These are phyloP conservation scores for Anagyrus pseudococci DNA, from an alignment of 2,888 invertebrate species.

Conservation along the genomic window DNA sequence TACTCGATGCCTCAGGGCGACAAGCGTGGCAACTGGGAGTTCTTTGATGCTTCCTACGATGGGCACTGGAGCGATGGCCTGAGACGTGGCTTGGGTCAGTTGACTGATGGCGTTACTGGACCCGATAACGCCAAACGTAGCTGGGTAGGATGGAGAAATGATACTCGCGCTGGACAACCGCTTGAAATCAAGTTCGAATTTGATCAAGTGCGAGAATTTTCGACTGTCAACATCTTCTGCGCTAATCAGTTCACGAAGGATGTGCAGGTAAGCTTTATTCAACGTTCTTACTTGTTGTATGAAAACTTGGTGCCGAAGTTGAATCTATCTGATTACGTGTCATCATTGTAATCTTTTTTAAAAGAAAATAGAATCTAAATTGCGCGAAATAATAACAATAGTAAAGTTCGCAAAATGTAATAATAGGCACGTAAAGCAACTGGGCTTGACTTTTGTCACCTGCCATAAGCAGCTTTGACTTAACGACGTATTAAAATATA, in stretches of 20 bases:
- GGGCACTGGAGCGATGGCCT: conserved; percentile 81
- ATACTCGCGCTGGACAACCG: conserved; percentile 69
- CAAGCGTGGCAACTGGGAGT: conserved; percentile 79
- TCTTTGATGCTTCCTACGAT: conserved; percentile 86
- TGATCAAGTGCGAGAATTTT: conserved; percentile 86
- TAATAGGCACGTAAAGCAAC: no score
- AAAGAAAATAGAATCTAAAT: background rate
- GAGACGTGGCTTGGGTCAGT: conserved; percentile 81
- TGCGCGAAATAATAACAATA: no score
- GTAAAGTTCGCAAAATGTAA: no score
- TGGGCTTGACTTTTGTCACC: no score
- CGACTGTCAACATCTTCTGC: conserved; percentile 79
- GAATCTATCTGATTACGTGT: background rate
- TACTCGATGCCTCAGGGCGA: conserved; percentile 91
- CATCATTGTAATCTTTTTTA: background rate
- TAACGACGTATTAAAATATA: background rate
- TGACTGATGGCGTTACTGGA: conserved; percentile 82
- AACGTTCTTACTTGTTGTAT: no score
- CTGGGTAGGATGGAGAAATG: conserved; percentile 92
- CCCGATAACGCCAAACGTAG: conserved; percentile 81
- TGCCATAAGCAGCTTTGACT: background rate
- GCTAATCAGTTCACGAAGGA: conserved; percentile 88
- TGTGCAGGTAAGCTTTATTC: conserved; percentile 70
- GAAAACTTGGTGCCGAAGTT: background rate
- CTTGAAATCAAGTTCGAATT: conserved; percentile 81